Evolutionary conservation across 2,113 vertebrate genomes (phyloP).

Genomic region (Euleptes europaea): DNA sequence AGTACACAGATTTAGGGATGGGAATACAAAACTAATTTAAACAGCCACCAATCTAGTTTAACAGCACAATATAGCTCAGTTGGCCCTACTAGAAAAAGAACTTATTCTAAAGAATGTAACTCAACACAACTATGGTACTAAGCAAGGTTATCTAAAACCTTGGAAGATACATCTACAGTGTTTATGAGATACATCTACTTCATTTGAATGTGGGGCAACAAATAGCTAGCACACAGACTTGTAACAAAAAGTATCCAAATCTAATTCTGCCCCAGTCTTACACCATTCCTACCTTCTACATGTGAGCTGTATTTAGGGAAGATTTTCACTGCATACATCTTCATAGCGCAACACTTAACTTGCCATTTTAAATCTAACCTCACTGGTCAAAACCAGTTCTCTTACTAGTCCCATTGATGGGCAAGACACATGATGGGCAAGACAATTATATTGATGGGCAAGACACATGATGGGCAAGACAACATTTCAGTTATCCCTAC

Average conservation of each 20-base stretch:
- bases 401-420: neutral
- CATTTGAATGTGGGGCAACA: neutral
- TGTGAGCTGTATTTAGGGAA: neutral
- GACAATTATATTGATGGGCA: too few species aligned
- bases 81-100: neutral
- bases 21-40: neutral
- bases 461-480: neutral
- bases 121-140: too few species aligned
- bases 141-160: neutral
- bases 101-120: too few species aligned
- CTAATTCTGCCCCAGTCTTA: neutral
- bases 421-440: too few species aligned
- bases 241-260: neutral
- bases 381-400: neutral
- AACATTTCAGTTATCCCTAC: neutral
- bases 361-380: neutral
- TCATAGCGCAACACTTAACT: neutral
- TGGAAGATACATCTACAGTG: neutral
- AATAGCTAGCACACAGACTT: neutral
- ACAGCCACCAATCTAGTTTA: neutral
- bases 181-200: neutral
- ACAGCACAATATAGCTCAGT: neutral
- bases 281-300: neutral
- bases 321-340: neutral
- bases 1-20: neutral